Conservation (phyloP, 2,113 vertebrate species). For the Pelmatolapia mariae region DNA sequence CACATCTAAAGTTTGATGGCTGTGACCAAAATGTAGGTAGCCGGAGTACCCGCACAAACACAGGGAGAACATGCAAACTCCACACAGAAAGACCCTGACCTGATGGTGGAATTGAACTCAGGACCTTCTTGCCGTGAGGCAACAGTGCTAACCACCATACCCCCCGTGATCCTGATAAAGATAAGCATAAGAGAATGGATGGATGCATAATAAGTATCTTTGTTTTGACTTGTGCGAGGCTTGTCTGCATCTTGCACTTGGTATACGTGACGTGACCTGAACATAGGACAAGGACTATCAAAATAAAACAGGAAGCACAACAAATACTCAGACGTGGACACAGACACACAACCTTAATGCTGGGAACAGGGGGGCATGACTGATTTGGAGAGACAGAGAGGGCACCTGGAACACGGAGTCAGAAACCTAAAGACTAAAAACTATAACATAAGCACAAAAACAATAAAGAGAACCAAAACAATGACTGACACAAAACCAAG, state of each 20-base stretch:
- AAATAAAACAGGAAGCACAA: background rate
- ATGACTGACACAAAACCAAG: background rate
- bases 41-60: no score
- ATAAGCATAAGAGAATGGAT: no score
- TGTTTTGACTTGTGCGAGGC: background rate
- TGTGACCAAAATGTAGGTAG: no score
- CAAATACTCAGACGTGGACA: background rate
- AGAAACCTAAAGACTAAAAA: background rate
- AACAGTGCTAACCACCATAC: no score
- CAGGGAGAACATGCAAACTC: no score
- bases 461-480: background rate
- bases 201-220: no score
- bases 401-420: background rate
- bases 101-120: no score
- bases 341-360: background rate
- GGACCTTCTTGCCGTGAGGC: no score
- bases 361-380: background rate
- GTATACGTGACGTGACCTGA: background rate
- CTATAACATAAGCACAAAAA: background rate
- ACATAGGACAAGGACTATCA: background rate
- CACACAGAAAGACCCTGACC: no score
- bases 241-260: background rate
- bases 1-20: no score
- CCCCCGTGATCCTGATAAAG: no score
- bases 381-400: background rate